These are phyloP conservation scores for Tineola bisselliella DNA, from an alignment of 2,888 invertebrate genomes.

Conservation along the genomic window DNA sequence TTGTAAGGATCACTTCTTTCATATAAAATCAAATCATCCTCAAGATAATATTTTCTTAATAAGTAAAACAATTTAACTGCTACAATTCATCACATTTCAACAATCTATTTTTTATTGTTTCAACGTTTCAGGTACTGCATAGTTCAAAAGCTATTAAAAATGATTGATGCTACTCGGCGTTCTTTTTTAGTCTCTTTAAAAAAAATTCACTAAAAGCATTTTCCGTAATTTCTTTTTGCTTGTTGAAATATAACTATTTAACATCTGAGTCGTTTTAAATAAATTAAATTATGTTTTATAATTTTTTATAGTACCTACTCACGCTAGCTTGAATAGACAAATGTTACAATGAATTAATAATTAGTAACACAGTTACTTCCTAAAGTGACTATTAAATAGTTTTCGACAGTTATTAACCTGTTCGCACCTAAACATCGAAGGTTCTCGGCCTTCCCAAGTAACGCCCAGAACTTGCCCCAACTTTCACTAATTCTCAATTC, in stretches of 20 bases:
- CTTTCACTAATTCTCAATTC: neutral
- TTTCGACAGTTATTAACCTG: conserved; percentile 1
- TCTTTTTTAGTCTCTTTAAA: neutral
- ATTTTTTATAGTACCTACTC: too few species aligned
- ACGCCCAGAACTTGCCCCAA: neutral
- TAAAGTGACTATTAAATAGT: neutral
- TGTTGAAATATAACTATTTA: too few species aligned
- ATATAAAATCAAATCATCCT: too few species aligned
- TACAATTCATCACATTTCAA: neutral
- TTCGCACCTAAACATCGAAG: neutral
- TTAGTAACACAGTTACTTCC: neutral
- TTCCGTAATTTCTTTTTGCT: too few species aligned
- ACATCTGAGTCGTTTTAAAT: too few species aligned
- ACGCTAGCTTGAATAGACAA: too few species aligned
- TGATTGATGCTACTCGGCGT: neutral
- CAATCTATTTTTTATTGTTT: conserved; percentile 1
- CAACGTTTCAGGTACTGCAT: neutral
- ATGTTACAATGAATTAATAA: too few species aligned
- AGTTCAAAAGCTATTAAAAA: neutral
- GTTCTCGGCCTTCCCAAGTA: neutral
- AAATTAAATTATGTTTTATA: too few species aligned
- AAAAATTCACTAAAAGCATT: neutral
- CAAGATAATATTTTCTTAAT: too few species aligned
- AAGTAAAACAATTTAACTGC: too few species aligned
- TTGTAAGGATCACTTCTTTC: too few species aligned